Evolutionary conservation across 2,113 vertebrate genomes (phyloP).

Genomic region (Chloebia gouldiae): DNA sequence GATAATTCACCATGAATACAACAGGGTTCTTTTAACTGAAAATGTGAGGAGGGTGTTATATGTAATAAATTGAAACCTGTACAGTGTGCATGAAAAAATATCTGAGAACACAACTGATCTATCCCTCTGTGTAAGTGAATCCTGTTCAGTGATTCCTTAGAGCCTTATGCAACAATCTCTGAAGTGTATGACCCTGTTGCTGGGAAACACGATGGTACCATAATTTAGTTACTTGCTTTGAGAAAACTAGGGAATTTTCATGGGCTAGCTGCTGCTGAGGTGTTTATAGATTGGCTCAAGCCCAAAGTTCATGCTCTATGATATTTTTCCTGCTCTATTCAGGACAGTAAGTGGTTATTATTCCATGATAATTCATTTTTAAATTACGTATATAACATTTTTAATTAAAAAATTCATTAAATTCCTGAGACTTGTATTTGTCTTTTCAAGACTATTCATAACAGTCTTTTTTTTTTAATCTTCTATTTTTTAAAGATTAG

Average conservation of each 20-base stretch:
- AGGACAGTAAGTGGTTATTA: neutral
- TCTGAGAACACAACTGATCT: neutral
- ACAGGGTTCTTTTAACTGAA: accelerated
- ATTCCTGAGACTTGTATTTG: neutral
- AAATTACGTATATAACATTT: neutral
- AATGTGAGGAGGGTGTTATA: neutral
- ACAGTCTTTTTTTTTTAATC: neutral
- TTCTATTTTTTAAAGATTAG: neutral
- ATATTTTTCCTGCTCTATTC: neutral
- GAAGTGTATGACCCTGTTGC: neutral
- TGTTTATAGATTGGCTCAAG: neutral
- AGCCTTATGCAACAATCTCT: neutral
- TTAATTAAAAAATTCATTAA: neutral
- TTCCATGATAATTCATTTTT: neutral
- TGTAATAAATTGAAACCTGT: neutral
- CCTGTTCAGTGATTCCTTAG: neutral
- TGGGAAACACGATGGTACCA: neutral
- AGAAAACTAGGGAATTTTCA: neutral
- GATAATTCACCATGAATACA: neutral
- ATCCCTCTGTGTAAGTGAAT: neutral
- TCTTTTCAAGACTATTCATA: neutral
- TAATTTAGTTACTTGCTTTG: neutral
- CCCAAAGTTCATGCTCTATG: neutral
- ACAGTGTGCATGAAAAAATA: neutral
- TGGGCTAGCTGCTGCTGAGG: neutral